Evolutionary conservation across 2,797 vertebrate species (phyloP).

Genomic region (Orestias chungarensis): DNA sequence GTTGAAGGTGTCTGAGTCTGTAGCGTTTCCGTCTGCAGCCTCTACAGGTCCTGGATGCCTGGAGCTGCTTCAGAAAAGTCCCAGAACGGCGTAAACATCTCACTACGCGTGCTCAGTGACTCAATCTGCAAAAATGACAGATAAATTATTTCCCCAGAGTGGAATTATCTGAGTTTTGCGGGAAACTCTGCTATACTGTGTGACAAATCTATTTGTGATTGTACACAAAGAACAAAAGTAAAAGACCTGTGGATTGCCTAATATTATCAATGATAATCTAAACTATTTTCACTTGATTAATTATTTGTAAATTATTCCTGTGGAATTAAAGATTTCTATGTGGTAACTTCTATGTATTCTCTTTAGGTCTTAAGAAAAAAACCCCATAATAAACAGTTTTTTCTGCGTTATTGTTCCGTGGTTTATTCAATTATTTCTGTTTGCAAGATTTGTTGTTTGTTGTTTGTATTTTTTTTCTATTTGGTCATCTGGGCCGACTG

Average conservation of each 20-base stretch:
- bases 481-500: background rate
- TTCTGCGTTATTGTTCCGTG: slow-evolving; percentile 19
- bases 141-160: slow-evolving; percentile 33
- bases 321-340: slow-evolving; percentile 59
- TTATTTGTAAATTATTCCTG: slow-evolving; percentile 58
- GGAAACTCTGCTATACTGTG: slow-evolving; percentile 29
- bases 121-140: slow-evolving; percentile 52
- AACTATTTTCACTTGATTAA: slow-evolving; percentile 25
- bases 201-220: slow-evolving; percentile 49
- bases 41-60: slow-evolving; percentile 32
- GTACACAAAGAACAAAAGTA: slow-evolving; percentile 33
- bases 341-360: slow-evolving; percentile 22
- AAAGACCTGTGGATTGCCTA: slow-evolving; percentile 15
- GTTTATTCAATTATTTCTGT: slow-evolving; percentile 10
- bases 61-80: slow-evolving; percentile 55
- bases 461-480: slow-evolving; percentile 16
- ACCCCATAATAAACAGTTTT: background rate
- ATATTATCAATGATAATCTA: slow-evolving; percentile 9
- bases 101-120: slow-evolving; percentile 49
- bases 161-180: slow-evolving; percentile 31
- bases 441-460: slow-evolving; percentile 18
- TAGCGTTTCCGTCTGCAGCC: slow-evolving; percentile 33
- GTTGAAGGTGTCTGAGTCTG: slow-evolving; percentile 2
- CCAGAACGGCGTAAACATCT: slow-evolving; percentile 60
- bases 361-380: slow-evolving; percentile 14